Conservation (phyloP, 2,797 vertebrate species). For the Onychomys leucogaster region DNA sequence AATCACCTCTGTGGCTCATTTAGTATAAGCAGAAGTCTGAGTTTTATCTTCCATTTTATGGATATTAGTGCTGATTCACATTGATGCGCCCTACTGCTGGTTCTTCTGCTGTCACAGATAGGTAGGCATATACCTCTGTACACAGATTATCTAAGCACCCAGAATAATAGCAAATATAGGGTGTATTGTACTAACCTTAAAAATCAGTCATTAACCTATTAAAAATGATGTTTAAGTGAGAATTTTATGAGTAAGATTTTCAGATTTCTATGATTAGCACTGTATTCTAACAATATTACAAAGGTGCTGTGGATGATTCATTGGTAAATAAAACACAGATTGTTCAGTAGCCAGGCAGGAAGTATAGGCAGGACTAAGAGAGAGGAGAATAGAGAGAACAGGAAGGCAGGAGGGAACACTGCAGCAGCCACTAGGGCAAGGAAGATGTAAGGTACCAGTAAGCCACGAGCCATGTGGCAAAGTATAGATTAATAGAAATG, state of each 20-base stretch:
- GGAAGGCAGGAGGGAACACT: too few species aligned
- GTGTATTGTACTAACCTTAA: slow-evolving; percentile 38
- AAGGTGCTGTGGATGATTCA: too few species aligned
- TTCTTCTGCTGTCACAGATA: slow-evolving; percentile 33
- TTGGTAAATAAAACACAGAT: too few species aligned
- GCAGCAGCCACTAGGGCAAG: too few species aligned
- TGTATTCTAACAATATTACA: background rate
- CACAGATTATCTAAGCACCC: background rate
- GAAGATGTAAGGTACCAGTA: too few species aligned
- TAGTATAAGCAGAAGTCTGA: slow-evolving; percentile 64
- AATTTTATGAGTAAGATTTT: slow-evolving; percentile 48
- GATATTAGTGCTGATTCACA: slow-evolving; percentile 37
- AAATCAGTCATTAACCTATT: slow-evolving; percentile 33
- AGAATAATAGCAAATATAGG: slow-evolving; percentile 10
- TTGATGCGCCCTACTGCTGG: slow-evolving; percentile 16
- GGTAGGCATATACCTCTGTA: background rate
- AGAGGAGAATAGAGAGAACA: too few species aligned
- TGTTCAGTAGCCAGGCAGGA: too few species aligned
- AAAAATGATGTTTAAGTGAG: background rate
- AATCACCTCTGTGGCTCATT: slow-evolving; percentile 69
- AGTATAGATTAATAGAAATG: too few species aligned
- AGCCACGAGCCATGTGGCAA: too few species aligned
- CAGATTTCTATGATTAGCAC: slow-evolving; percentile 43
- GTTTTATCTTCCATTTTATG: slow-evolving; percentile 70
- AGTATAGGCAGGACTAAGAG: too few species aligned